Percentiles rank a stretch among this genome's conserved stretches.
phyloP scores from a whole-genome alignment of 2,888 invertebrate genomes.

The Trilocha varians region DNA sequence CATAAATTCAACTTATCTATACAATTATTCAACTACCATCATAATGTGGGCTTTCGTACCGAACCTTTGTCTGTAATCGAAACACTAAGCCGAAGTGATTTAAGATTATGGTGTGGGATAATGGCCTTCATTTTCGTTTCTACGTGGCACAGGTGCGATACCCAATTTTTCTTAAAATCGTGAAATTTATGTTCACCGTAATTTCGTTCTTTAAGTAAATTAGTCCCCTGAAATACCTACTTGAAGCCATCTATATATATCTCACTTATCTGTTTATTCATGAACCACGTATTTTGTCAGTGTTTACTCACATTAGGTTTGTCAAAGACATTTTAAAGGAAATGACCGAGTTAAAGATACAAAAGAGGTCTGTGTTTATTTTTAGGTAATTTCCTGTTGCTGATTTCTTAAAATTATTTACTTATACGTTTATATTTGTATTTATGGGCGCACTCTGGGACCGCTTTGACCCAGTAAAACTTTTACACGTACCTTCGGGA shows the following conservation, averaged over 20 bases:
- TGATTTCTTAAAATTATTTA: constrained; percentile 2
- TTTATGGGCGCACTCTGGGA: background rate
- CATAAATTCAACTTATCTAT: constrained; percentile 64
- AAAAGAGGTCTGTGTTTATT: constrained; percentile 1
- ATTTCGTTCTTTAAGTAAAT: constrained; percentile 34
- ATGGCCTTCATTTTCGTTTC: constrained; percentile 62
- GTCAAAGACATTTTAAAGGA: constrained; percentile 1
- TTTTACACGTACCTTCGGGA: background rate
- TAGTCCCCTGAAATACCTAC: constrained; percentile 24
- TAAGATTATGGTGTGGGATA: constrained; percentile 71
- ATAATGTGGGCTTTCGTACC: constrained; percentile 64
- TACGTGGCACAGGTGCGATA: constrained; percentile 55
- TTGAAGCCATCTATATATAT: constrained; percentile 7
- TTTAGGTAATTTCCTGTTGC: constrained; percentile 3
- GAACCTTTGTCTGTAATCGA: constrained; percentile 71
- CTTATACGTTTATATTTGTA: background rate
- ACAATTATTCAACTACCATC: constrained; percentile 69
- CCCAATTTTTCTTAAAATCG: constrained; percentile 56
- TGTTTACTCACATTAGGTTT: constrained; percentile 9
- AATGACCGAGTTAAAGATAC: background rate
- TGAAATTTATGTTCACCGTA: constrained; percentile 41
- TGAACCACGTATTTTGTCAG: constrained; percentile 8
- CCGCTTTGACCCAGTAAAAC: background rate
- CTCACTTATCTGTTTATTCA: constrained; percentile 12
- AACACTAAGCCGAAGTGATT: constrained; percentile 70